Evolutionary conservation across 2,888 invertebrate species (phyloP).

Genomic region (Linnaemya tessellans): DNA sequence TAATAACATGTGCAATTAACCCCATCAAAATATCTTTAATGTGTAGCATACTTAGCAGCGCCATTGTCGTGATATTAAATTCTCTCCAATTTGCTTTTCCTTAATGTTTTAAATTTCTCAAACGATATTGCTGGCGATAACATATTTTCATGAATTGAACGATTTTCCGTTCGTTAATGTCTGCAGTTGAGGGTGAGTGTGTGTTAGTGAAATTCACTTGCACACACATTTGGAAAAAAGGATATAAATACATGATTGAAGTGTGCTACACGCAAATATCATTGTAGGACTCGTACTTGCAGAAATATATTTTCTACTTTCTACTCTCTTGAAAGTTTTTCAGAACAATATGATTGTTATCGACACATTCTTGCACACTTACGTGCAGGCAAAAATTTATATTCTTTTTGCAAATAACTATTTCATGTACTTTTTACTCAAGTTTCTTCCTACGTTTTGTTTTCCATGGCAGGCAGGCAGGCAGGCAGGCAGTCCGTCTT

Average conservation of each 20-base stretch:
- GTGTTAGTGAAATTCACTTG: background rate
- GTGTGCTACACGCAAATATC: conserved; percentile 41
- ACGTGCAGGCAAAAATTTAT: conserved; percentile 11
- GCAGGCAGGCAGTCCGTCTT: too few species aligned
- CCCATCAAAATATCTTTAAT: background rate
- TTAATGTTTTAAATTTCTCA: conserved; percentile 13
- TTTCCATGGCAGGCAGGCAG: conserved; percentile 48
- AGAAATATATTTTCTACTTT: background rate
- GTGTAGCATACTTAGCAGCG: background rate
- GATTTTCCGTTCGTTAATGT: conserved; percentile 27
- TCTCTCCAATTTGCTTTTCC: background rate
- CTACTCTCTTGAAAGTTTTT: background rate
- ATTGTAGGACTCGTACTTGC: background rate
- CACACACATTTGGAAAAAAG: background rate
- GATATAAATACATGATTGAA: conserved; percentile 40
- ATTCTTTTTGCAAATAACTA: conserved; percentile 16
- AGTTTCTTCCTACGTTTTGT: background rate
- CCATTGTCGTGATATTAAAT: background rate
- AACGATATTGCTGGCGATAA: conserved; percentile 59
- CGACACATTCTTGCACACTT: conserved; percentile 15
- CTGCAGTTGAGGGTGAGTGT: background rate
- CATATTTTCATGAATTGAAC: conserved; percentile 63
- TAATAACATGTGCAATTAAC: background rate
- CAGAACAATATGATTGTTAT: conserved; percentile 19
- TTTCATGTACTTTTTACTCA: conserved; percentile 19